These are phyloP conservation scores for Salpingus planirostris DNA, from an alignment of 2,888 invertebrate species.

Conservation along the genomic window DNA sequence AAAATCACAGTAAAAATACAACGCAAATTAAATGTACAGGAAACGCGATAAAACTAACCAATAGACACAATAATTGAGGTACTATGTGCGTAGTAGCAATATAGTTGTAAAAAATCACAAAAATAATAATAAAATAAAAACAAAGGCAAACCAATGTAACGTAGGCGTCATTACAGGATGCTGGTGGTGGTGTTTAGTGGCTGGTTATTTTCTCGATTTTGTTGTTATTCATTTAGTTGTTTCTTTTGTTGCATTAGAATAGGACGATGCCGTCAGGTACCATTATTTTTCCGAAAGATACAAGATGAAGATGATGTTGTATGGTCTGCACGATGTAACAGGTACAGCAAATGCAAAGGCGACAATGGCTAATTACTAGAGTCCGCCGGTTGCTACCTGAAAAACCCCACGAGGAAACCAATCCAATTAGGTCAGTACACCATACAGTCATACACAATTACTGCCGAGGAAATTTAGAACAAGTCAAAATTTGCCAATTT, in stretches of 20 bases:
- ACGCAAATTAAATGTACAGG: too few relatives aligned
- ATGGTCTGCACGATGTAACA: slow-evolving; percentile 31
- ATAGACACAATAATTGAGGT: background rate
- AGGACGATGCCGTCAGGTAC: slow-evolving; percentile 22
- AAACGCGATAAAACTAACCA: background rate
- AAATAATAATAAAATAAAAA: slow-evolving; percentile 6
- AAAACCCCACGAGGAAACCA: slow-evolving; percentile 1
- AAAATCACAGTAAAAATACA: too few relatives aligned
- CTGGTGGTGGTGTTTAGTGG: slow-evolving; percentile 16
- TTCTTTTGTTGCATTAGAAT: slow-evolving; percentile 17
- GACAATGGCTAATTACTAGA: slow-evolving; percentile 40
- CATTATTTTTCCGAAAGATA: slow-evolving; percentile 21
- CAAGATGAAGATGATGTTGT: slow-evolving; percentile 27
- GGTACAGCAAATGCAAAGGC: slow-evolving; percentile 42
- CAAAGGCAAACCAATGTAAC: too few relatives aligned
- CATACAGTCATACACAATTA: too few relatives aligned
- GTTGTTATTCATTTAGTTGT: slow-evolving; percentile 9
- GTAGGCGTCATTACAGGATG: too few relatives aligned
- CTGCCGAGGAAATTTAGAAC: too few relatives aligned
- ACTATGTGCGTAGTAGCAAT: too few relatives aligned
- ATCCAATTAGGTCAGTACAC: too few relatives aligned
- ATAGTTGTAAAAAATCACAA: too few relatives aligned
- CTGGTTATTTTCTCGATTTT: slow-evolving; percentile 7
- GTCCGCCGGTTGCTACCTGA: slow-evolving; percentile 39
- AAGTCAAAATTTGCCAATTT: too few relatives aligned